Evolutionary conservation across 2,113 vertebrate species (phyloP).

Genomic region (Zeus faber): DNA sequence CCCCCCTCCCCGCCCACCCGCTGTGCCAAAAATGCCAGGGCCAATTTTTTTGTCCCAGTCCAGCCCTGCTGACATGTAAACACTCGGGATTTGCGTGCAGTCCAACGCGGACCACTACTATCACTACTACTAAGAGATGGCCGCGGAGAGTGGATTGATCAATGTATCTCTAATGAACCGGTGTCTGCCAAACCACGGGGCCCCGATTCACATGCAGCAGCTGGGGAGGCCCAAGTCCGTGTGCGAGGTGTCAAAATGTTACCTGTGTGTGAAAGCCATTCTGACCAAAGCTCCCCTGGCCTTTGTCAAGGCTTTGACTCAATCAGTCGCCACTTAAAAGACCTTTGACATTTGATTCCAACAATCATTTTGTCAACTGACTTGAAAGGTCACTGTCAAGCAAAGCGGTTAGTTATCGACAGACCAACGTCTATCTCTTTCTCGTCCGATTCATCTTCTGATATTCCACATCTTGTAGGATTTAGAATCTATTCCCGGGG

Average conservation of each 20-base stretch:
- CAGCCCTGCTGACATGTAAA: conserved; percentile 49
- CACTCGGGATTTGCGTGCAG: conserved; percentile 57
- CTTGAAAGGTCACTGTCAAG: background rate
- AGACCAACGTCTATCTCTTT: background rate
- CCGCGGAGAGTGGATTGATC: conserved; percentile 25
- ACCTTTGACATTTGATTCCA: background rate
- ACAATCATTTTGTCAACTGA: background rate
- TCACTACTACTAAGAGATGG: conserved; percentile 12
- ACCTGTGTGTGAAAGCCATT: conserved; percentile 39
- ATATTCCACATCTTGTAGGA: conserved; percentile 11
- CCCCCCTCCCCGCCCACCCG: no score
- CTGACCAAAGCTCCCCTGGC: conserved; percentile 9
- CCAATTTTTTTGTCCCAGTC: no score
- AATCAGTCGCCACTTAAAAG: background rate
- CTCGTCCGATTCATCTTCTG: background rate
- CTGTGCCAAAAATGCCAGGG: no score
- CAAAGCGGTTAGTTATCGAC: no score
- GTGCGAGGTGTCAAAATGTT: conserved; percentile 41
- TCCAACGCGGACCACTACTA: conserved; percentile 24
- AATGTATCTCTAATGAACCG: conserved; percentile 6
- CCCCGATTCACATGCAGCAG: conserved; percentile 52
- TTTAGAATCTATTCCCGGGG: conserved; percentile 4
- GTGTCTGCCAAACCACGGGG: conserved; percentile 14
- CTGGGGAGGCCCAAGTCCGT: conserved; percentile 19
- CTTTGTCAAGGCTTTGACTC: background rate